phyloP scores from a whole-genome alignment of 2,888 invertebrate genomes.

The Mactromeris polynyma region DNA sequence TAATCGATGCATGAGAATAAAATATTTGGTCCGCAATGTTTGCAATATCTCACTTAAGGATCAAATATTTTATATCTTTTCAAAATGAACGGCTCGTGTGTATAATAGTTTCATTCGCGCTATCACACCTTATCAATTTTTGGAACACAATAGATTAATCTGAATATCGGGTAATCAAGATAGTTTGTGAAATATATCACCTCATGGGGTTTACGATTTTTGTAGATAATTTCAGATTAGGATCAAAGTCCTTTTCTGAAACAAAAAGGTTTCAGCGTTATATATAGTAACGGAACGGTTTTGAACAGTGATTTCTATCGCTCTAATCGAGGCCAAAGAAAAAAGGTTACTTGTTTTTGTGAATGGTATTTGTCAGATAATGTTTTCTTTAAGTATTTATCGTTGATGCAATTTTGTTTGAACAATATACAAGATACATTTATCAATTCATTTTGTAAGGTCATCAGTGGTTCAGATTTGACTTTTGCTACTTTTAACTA shows the following conservation, averaged over 20 bases:
- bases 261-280: constrained; percentile 35
- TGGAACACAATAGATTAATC: constrained; percentile 55
- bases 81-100: constrained; percentile 32
- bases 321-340: not conserved
- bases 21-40: constrained; percentile 50
- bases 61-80: constrained; percentile 29
- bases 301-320: not conserved
- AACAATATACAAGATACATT: too few species aligned
- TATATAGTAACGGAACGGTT: not conserved
- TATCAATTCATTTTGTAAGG: too few species aligned
- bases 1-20: constrained; percentile 47
- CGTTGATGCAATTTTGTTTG: too few species aligned
- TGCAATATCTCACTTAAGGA: constrained; percentile 45
- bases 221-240: constrained; percentile 41
- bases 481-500: too few species aligned
- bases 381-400: too few species aligned
- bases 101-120: constrained; percentile 51
- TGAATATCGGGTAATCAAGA: constrained; percentile 63
- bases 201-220: constrained; percentile 51
- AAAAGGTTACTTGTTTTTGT: not conserved
- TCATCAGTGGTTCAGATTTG: too few species aligned
- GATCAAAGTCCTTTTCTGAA: constrained; percentile 39
- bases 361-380: not conserved
- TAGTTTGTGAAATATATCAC: constrained; percentile 70
- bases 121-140: constrained; percentile 67